Percentiles rank a stretch among this genome's conserved stretches.
Conservation (phyloP, 2,797 vertebrate species). For the Sebastes variabilis region DNA sequence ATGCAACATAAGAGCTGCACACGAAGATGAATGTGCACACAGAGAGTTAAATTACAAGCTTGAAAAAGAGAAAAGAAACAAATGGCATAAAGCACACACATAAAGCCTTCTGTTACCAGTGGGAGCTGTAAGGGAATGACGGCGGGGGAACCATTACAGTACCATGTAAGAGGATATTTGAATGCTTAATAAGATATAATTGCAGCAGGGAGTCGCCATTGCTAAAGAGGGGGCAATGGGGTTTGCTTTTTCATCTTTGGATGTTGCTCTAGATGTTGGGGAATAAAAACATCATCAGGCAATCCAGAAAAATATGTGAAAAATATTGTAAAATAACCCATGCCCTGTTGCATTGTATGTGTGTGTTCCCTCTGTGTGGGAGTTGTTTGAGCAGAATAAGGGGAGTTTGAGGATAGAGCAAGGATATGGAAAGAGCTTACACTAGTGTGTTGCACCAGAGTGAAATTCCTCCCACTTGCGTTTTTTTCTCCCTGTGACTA, state of each 20-base stretch:
- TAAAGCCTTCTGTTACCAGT: constrained; percentile 9
- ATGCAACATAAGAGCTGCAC: neutral
- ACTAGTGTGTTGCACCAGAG: constrained; percentile 16
- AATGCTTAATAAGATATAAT: constrained; percentile 62
- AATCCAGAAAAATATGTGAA: neutral
- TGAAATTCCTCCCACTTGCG: constrained; percentile 11
- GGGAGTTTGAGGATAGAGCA: neutral
- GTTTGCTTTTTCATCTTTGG: constrained; percentile 14
- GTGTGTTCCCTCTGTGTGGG: constrained; percentile 11
- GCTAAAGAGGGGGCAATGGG: constrained; percentile 16
- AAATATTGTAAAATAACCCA: neutral
- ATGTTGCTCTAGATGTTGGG: neutral
- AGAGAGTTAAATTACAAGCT: constrained; percentile 10
- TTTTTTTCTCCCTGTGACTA: neutral
- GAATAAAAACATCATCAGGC: constrained; percentile 1
- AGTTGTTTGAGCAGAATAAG: constrained; percentile 23
- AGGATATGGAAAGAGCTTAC: constrained; percentile 1
- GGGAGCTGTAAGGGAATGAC: constrained; percentile 10
- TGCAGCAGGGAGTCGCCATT: constrained; percentile 35
- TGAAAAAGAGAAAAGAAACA: constrained; percentile 16
- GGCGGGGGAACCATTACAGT: constrained; percentile 25
- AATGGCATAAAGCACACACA: constrained; percentile 17
- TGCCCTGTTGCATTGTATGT: neutral
- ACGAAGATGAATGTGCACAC: constrained; percentile 15
- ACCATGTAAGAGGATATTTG: constrained; percentile 45